Evolutionary conservation across 2,888 invertebrate species (phyloP).

Genomic region (Ichneumoninae sp.): DNA sequence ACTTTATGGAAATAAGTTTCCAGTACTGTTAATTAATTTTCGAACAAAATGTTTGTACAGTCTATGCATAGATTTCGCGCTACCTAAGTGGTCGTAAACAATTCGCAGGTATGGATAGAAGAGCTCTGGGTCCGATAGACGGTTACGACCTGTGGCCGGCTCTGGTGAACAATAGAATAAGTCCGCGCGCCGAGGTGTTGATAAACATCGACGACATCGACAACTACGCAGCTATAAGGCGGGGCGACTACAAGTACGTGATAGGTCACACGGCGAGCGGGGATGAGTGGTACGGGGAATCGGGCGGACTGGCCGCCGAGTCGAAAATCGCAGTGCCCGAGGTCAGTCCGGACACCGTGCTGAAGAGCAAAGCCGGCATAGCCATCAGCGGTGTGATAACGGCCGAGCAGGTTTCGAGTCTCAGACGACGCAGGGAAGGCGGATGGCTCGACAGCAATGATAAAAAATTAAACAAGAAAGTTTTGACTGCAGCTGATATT

Average conservation of each 20-base stretch:
- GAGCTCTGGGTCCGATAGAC: slow-evolving; percentile 86
- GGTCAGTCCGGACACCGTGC: slow-evolving; percentile 80
- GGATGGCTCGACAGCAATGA: slow-evolving; percentile 58
- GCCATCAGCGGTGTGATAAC: slow-evolving; percentile 85
- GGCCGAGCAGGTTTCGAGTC: slow-evolving; percentile 82
- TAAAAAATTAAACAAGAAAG: slow-evolving; percentile 45
- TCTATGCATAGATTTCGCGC: neutral
- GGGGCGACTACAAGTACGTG: slow-evolving; percentile 88
- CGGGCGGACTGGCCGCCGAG: slow-evolving; percentile 81
- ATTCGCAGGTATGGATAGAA: slow-evolving; percentile 80
- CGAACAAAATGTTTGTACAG: neutral
- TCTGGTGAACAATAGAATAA: slow-evolving; percentile 83
- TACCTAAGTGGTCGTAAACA: neutral
- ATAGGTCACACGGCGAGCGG: slow-evolving; percentile 85
- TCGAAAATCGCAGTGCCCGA: slow-evolving; percentile 74
- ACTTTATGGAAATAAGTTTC: too few relatives aligned
- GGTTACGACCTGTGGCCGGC: slow-evolving; percentile 85
- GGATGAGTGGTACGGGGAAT: slow-evolving; percentile 85
- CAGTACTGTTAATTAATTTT: too few relatives aligned
- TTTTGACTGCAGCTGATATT: slow-evolving; percentile 73
- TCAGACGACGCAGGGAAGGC: slow-evolving; percentile 75
- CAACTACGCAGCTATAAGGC: slow-evolving; percentile 86
- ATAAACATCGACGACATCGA: slow-evolving; percentile 86
- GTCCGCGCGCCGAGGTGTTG: slow-evolving; percentile 86
- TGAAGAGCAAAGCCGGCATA: slow-evolving; percentile 84